Percentiles rank a stretch among this genome's conserved stretches.
phyloP scores from a whole-genome alignment of 1,140 invertebrate species.

The Drosophila varians region DNA sequence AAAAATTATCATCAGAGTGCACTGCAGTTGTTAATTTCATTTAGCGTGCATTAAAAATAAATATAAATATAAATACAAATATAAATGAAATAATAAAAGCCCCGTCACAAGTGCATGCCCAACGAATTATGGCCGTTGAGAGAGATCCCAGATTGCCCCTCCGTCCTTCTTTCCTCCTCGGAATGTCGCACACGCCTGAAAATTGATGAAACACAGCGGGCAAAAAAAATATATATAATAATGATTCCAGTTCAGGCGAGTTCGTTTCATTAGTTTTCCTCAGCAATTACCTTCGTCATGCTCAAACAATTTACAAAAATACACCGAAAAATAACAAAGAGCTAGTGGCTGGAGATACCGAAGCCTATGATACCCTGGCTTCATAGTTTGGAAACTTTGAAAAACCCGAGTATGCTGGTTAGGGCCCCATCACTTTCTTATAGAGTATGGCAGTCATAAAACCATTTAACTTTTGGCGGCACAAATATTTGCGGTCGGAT shows the following conservation, averaged over 20 bases:
- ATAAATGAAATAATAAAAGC: constrained; percentile 37
- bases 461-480: constrained; percentile 38
- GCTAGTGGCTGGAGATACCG: neutral
- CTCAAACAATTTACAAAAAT: constrained; percentile 40
- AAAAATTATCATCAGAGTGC: constrained; percentile 49
- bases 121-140: constrained; percentile 44
- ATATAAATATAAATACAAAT: constrained; percentile 32
- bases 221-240: constrained; percentile 9
- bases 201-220: constrained; percentile 41
- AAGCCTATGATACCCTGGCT: neutral
- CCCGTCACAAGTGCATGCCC: constrained; percentile 40
- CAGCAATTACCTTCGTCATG: constrained; percentile 52
- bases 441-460: constrained; percentile 34
- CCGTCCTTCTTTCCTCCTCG: neutral
- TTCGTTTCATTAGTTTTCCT: constrained; percentile 45
- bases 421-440: neutral
- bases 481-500: constrained; percentile 46
- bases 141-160: constrained; percentile 23
- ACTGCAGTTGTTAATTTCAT: constrained; percentile 62
- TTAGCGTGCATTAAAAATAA: constrained; percentile 45
- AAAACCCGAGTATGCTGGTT: too few species aligned
- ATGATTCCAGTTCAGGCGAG: constrained; percentile 23
- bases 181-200: constrained; percentile 50
- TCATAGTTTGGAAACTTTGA: neutral
- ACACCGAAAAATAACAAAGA: constrained; percentile 2